Conservation (phyloP, 2,113 vertebrate species). For the Eclectus roratus region DNA sequence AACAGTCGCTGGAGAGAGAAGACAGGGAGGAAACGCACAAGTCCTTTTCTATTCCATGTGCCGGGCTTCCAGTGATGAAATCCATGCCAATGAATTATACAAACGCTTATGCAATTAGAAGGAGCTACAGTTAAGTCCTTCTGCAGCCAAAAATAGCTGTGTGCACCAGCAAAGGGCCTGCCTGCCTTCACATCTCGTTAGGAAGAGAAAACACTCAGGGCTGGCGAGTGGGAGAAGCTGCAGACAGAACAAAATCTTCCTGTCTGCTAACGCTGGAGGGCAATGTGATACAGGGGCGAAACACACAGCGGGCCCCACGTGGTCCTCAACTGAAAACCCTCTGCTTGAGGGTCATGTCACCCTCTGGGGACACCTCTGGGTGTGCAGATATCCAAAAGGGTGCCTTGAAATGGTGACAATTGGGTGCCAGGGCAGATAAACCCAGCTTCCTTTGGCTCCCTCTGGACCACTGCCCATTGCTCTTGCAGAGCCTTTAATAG, state of each 20-base stretch:
- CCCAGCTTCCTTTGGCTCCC: not conserved
- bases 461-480: fast-evolving
- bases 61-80: not conserved
- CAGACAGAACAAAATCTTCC: conserved; percentile 15
- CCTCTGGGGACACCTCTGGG: not conserved
- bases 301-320: fast-evolving
- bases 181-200: conserved; percentile 37
- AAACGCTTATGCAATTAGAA: conserved; percentile 62
- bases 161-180: conserved; percentile 33
- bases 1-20: not conserved
- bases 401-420: fast-evolving
- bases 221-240: conserved; percentile 25
- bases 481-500: not conserved
- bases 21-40: not conserved
- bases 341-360: not conserved
- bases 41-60: not conserved
- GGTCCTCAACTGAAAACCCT: not conserved
- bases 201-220: conserved; percentile 11
- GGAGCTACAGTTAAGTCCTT: conserved; percentile 28
- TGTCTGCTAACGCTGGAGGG: not conserved
- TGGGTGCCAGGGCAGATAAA: fast-evolving
- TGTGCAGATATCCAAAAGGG: too few species aligned
- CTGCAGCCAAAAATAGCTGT: conserved; percentile 34
- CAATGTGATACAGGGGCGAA: not conserved
- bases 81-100: conserved; percentile 36